Evolutionary conservation across 2,797 vertebrate genomes (phyloP).

Genomic region (Emys orbicularis): DNA sequence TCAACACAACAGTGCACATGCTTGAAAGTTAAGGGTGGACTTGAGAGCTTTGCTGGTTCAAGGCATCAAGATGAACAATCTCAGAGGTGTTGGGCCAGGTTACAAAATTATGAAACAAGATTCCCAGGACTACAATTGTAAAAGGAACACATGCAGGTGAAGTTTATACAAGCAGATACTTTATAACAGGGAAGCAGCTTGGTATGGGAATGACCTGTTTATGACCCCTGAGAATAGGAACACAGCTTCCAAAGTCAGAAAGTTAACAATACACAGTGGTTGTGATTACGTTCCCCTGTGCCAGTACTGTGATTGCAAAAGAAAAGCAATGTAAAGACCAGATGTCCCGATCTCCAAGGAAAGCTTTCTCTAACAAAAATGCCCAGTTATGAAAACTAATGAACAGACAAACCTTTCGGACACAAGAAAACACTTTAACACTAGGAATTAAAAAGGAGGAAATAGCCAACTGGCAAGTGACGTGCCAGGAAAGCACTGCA

Average conservation of each 20-base stretch:
- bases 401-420: background rate
- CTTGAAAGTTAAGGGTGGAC: conserved; percentile 29
- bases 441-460: background rate
- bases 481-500: background rate
- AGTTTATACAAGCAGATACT: background rate
- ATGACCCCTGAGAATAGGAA: background rate
- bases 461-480: background rate
- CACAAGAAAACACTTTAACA: background rate
- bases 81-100: background rate
- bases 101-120: background rate
- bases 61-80: background rate
- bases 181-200: background rate
- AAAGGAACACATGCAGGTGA: background rate
- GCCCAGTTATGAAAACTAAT: background rate
- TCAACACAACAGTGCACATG: background rate
- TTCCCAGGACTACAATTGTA: background rate
- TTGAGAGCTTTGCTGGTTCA: rapidly evolving
- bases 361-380: background rate
- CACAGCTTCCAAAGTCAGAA: background rate
- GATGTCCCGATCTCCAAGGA: background rate
- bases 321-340: background rate
- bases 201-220: background rate
- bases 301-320: background rate
- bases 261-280: background rate
- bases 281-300: background rate